Evolutionary conservation across 2,888 invertebrate species (phyloP), one percentile per base, ranked within the genome.

Genomic region (Druceiella hillmani): DNA sequence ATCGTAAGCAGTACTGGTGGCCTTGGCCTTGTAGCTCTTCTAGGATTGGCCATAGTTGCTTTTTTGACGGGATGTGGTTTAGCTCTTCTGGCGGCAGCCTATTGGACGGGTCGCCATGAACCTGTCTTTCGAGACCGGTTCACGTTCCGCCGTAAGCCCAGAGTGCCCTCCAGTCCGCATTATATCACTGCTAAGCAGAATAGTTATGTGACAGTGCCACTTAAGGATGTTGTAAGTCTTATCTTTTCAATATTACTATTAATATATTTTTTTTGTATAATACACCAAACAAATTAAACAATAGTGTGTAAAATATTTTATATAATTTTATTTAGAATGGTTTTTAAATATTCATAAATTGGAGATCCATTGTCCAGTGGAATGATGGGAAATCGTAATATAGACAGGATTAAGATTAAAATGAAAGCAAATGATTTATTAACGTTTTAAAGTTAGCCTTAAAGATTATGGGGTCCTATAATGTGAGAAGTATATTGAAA

Each of bases 141-240:
- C 64, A 54, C 70, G 52, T 55, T 77, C 75, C 48, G 56, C 57
- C 57, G 66, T 57, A 55, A 50, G 55, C 66, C 75, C 17, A 70
- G 78, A 22, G 77, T 86, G 3, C 83, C 85, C 0, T 80, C 85
- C 26, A 84, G 85, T 34, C 87, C 87, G 0, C 87, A 86, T 56
- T 90, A 88, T 56, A 86, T 85, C 50, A 80, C 84, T 16, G 75
- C 83, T 1, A 87, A 86, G 55, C 86, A 85, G 54, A 89, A 89
- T 58, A 83, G 87, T 46, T 89, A 89, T 60, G 86, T 87, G 43
- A 82, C 87, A 14, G 81, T 89, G 27, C 89, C 89, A 1, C 66
- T 87, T 42, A 85, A 84, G 57, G 87, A 88, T 60, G 81, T 84
- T 55, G 73, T 76, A 47, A 57, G 65, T 30, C 55, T n/a, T n/a